Evolutionary conservation across 53 echinoderm and acorn worm species (phyloP).

Genomic region (Mesocentrotus franciscanus): DNA sequence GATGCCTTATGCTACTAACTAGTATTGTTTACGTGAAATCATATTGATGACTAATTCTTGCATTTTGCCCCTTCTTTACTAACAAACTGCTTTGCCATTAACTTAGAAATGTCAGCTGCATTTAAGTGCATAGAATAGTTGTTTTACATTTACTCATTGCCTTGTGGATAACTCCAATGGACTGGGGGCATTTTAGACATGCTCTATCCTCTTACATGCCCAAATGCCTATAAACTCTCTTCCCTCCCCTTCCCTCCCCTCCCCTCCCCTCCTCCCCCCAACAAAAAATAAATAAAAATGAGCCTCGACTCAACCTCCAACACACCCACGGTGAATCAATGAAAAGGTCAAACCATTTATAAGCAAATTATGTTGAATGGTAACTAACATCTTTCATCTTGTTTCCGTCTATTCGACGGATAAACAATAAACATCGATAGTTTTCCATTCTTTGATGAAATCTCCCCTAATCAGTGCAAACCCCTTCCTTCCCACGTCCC

Average conservation of each 20-base stretch:
- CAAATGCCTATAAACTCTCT: background rate
- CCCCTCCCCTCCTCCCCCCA: no score
- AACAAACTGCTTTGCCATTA: background rate
- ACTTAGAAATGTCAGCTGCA: background rate
- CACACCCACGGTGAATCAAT: no score
- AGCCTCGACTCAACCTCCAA: no score
- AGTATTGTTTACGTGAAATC: background rate
- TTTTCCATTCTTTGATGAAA: no score
- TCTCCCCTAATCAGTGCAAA: no score
- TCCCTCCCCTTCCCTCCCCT: background rate
- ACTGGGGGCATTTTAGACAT: background rate
- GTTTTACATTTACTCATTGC: background rate
- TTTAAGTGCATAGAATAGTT: background rate
- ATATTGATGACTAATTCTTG: background rate
- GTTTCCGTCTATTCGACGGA: no score
- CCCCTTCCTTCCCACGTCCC: background rate
- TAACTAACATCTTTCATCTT: no score
- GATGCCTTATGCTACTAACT: background rate
- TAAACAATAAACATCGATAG: no score
- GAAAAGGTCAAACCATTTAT: no score
- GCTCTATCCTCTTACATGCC: background rate
- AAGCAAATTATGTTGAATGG: no score
- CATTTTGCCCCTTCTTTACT: background rate
- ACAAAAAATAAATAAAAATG: no score
- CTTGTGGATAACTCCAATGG: background rate